Base-by-base conservation (phyloP, 2,113 vertebrate genomes). In the Brachypodius melanocephalos region DNA sequence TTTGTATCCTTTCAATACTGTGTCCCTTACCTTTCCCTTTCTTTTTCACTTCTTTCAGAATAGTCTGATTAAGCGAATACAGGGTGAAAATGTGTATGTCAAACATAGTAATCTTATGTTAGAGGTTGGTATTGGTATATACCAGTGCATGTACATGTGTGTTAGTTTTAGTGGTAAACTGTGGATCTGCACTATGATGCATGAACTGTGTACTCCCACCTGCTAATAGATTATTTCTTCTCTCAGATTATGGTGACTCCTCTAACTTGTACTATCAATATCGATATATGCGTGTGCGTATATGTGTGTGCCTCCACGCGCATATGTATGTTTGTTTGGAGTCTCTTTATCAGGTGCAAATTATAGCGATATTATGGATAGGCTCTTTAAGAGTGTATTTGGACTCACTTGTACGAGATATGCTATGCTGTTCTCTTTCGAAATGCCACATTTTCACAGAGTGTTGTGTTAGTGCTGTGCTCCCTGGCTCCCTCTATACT, bases 101-200 rank as follows among this genome's bases (percentile, higher is more conserved):
- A 99, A 98, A 98, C 99, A 99, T 98, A 99, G 99, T 99, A 99
- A 99, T 98, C 98, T 99, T 98, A 99, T 99, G 99, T 99, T 99
- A 98, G 99, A 99, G 99, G 99, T 99, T 99, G 98, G 99, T 99
- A 98, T 98, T 97, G 97, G 97, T 97, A 97, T 93, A 97, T 96
- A 92, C 97, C 98, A 97, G 90, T 98, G 98, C 98, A 98, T 98
- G 98, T 94, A 91, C 93, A 68, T 96, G 98, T 98, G 98, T 98
- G 98, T 96, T 92, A 96, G 94, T 94, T 94, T 75, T 96, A 89
- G 93, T 97, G 96, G 67, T 94, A 54, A 89, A 89, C 83, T 86
- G 82, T 97, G 96, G 81, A 94, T 88, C 81, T 49, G 76, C 96
- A 85, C 97, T 96, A 40, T 95, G 91, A 94, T 98, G 98, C 98